Evolutionary conservation across 2,888 invertebrate genomes (phyloP).

Genomic region (Drosophila helvetica): DNA sequence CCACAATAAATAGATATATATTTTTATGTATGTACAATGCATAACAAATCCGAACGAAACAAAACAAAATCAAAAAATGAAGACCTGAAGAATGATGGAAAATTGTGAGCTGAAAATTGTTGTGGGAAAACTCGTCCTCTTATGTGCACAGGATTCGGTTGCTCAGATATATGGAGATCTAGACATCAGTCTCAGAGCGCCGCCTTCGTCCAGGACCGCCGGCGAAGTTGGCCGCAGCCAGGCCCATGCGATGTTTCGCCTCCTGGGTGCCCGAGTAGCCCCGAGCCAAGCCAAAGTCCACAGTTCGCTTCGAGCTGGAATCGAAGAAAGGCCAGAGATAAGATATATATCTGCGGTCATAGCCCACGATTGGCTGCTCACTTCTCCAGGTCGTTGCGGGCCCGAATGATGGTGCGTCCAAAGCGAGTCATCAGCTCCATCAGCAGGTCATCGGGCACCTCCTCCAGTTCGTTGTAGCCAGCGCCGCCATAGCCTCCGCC

Average conservation of each 20-base stretch:
- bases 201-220: conserved; percentile 95
- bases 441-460: conserved; percentile 90
- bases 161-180: conserved; percentile 48
- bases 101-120: conserved; percentile 23
- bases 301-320: conserved; percentile 91
- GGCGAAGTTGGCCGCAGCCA: conserved; percentile 94
- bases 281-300: conserved; percentile 94
- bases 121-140: conserved; percentile 25
- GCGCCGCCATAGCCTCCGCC: conserved; percentile 56
- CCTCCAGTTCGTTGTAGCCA: conserved; percentile 86
- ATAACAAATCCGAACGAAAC: conserved; percentile 42
- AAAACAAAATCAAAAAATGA: conserved; percentile 28
- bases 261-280: conserved; percentile 95
- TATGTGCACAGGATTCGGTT: conserved; percentile 19
- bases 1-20: conserved; percentile 41
- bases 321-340: conserved; percentile 9
- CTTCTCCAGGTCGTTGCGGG: conserved; percentile 92
- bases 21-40: conserved; percentile 57
- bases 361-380: conserved; percentile 83
- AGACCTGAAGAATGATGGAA: conserved; percentile 16
- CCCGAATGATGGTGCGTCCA: conserved; percentile 90
- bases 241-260: conserved; percentile 95
- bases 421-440: conserved; percentile 90
- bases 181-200: conserved; percentile 86
- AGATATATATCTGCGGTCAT: not conserved